Evolutionary conservation across 2,888 invertebrate species (phyloP), one percentile per base, ranked within the genome.

Genomic region (Gordius sp.): DNA sequence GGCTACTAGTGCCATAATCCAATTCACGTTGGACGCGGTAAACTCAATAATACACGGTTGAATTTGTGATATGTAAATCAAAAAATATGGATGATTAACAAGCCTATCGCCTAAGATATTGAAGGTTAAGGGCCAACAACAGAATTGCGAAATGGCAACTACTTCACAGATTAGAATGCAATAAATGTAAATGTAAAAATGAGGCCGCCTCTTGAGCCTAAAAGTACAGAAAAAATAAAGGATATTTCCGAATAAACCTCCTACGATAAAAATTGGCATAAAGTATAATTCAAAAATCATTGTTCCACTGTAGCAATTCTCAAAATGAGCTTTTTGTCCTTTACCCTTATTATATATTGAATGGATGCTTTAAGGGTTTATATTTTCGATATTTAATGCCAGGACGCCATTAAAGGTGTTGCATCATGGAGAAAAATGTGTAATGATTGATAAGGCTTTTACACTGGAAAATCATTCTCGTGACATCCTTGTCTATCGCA

Each of bases 151-250:
- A 4, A 47, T 47, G 47, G 16, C 4, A n/a, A 47, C 4, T 13
- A 47, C 23, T 18, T 47, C 47, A 23, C n/a, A 13, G 4, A 4
- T 23, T 23, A 47, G 8, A 4, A 47, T 20, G 47, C 8, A 47
- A 47, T 47, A 47, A 4, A 47, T 47, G 47, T 47, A 47, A 47
- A 47, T 47, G 20, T 47, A 47, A 20, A 47, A 47, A 47, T 47
- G 47, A 20, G 47, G 23, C 23, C 20, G 8, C 20, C 47, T 8
- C 8, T 47, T 13, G 4, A 47, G 13, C 4, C 47, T 8, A 4
- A 47, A 23, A 8, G 47, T 47, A 23, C 47, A 47, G 4, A 8
- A 4, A 4, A 47, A 47, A 20, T 47, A 47, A 4, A 20, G 8
- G 13, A 20, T 4, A 20, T 47, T 47, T n/a, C 47, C 47, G 20